A percentile compares a stretch with the other conserved stretches of the same genome.
These are phyloP conservation scores for Macroglossus sobrinus DNA, from an alignment of 2,113 vertebrate species.

Conservation along the genomic window DNA sequence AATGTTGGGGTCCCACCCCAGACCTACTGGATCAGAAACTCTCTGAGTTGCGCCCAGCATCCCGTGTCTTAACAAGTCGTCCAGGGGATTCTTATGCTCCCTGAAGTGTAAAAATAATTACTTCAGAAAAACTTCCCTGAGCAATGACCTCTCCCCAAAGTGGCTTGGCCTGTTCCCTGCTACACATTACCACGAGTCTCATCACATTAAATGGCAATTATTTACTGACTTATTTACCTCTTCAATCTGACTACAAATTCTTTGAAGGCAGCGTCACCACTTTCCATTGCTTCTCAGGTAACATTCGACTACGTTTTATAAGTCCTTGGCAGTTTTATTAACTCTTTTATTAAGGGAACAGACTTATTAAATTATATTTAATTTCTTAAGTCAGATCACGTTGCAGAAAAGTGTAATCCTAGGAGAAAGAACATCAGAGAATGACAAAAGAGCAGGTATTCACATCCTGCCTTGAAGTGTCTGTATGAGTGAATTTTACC, in stretches of 20 bases:
- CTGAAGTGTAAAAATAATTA: not conserved
- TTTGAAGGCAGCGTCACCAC: not conserved
- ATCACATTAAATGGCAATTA: not conserved
- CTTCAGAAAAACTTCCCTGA: not conserved
- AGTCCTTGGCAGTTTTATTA: not conserved
- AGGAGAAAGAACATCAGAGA: not conserved
- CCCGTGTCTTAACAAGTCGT: not conserved
- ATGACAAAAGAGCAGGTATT: not conserved
- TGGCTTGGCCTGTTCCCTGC: not conserved
- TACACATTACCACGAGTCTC: not conserved
- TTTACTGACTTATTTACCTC: not conserved
- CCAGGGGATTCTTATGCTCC: not conserved
- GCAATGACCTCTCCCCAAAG: not conserved
- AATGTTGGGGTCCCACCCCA: not conserved
- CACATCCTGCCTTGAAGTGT: not conserved
- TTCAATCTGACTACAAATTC: not conserved
- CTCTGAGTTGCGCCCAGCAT: too few species aligned
- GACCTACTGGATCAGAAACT: not conserved
- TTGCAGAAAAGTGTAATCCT: not conserved
- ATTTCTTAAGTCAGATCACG: constrained; percentile 26
- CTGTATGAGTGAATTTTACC: not conserved
- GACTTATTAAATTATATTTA: constrained; percentile 31
- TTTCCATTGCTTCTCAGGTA: constrained; percentile 9
- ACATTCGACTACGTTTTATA: not conserved
- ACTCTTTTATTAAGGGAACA: constrained; percentile 43